Conservation (phyloP, 2,113 vertebrate species). For the Channa argus region DNA sequence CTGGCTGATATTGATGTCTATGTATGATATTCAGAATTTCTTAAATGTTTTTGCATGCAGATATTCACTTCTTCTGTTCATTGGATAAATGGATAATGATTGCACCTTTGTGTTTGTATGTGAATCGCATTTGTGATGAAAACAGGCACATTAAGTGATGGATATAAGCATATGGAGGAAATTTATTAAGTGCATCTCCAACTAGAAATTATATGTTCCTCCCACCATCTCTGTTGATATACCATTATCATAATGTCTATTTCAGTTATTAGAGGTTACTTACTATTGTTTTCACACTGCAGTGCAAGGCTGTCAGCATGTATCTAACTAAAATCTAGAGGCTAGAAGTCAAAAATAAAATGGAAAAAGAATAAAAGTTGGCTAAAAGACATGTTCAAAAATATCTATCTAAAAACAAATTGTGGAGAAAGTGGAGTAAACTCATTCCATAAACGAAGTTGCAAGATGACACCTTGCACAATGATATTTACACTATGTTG, state of each 20-base stretch:
- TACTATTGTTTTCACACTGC: not conserved
- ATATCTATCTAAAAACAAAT: no score
- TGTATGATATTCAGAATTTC: not conserved
- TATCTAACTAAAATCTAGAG: slow-evolving; percentile 31
- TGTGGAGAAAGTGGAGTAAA: no score
- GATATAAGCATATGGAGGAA: slow-evolving; percentile 46
- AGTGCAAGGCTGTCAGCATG: slow-evolving; percentile 21
- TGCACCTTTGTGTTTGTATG: not conserved
- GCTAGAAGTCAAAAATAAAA: no score
- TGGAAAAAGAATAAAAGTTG: not conserved
- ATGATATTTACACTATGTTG: no score
- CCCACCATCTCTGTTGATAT: slow-evolving; percentile 41
- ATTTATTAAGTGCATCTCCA: slow-evolving; percentile 49
- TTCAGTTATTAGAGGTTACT: slow-evolving; percentile 35
- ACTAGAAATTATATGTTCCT: slow-evolving; percentile 45
- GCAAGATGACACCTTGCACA: no score
- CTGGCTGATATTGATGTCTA: not conserved
- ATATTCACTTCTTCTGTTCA: not conserved
- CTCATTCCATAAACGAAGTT: no score
- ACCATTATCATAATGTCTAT: slow-evolving; percentile 52
- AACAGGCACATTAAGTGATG: slow-evolving; percentile 36
- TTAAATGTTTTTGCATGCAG: not conserved
- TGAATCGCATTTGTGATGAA: slow-evolving; percentile 1
- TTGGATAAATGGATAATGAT: not conserved
- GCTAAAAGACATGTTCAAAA: no score